These are phyloP conservation scores for Naso thynnoides DNA, from an alignment of 2,797 vertebrate species.

Conservation along the genomic window DNA sequence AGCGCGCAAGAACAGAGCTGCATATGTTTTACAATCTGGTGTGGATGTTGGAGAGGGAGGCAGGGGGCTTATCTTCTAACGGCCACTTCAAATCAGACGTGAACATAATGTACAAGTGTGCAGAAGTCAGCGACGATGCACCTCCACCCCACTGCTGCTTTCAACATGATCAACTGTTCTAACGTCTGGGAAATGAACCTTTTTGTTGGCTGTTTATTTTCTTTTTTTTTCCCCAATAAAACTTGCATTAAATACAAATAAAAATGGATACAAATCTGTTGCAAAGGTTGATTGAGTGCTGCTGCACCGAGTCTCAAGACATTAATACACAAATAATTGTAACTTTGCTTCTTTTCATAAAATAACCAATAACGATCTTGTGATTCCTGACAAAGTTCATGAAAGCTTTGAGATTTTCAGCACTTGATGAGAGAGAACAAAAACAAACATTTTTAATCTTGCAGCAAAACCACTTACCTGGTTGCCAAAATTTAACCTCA, in stretches of 20 bases:
- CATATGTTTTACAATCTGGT: neutral
- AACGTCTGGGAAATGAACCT: neutral
- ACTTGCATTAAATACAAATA: neutral
- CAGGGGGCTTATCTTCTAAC: neutral
- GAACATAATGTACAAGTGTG: neutral
- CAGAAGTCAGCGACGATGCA: conserved; percentile 5
- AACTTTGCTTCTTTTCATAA: neutral
- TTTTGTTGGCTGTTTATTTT: neutral
- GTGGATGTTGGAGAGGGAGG: conserved; percentile 1
- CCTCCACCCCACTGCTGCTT: neutral
- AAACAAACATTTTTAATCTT: neutral
- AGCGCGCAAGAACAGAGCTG: conserved; percentile 29
- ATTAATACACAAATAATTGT: neutral
- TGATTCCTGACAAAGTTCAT: neutral
- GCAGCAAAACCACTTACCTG: neutral
- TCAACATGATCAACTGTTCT: neutral
- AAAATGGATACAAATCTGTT: neutral
- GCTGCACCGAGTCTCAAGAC: neutral
- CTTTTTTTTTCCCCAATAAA: too few relatives aligned
- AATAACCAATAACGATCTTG: neutral
- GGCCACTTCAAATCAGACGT: conserved; percentile 8
- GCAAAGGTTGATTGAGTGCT: neutral
- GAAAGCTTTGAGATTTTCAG: too few relatives aligned
- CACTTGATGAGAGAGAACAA: too few relatives aligned
- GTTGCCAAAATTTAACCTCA: too few relatives aligned